Evolutionary conservation across 92 coral and sea anemone species (phyloP), one percentile per base, ranked within the genome.

Genomic region (Virgularia gustaviana): DNA sequence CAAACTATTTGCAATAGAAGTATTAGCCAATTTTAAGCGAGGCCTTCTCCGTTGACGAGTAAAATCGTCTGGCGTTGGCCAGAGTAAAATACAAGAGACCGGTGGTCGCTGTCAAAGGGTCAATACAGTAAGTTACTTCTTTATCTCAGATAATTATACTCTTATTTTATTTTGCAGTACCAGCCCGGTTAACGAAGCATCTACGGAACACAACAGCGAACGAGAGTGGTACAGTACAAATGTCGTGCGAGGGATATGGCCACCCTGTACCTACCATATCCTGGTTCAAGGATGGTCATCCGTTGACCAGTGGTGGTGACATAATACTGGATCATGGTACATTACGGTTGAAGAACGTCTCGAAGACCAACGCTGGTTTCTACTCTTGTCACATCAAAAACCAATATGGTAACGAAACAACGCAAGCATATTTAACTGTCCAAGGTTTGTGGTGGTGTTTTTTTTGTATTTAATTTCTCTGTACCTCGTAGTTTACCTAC

Each of bases 191-290:
- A 27, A 85, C 82, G 47, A 58, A 75, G 3, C 75, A 73, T 36
- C 99, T 90, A 16, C 83, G 83, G 64, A 94, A 94, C 61, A 71
- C 85, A 58, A 94, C 96, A 12, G 96, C 89, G 27, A 94, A 94
- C 80, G 84, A 86, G 65, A 86, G 94, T 45, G 82, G 77, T 23
- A 30, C 88, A 62, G 99, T 96, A n/a, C 83, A 89, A 7, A 84
- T 94, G 57, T 83, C 62, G 75, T 94, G 99, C 55, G 45, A 79
- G 36, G 90, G 96, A 34, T 82, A 95, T 44, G 99, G 99, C 30
- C 86, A 89, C 79, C 99, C 99, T 15, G 79, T 64, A 77, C 99
- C 99, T 10, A 52, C 63, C 2, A 83, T 89, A 39, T 84, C 90
- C 63, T 94, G 99, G 99, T 89, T 78, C 71, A 89, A 80, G 49